A percentile compares a stretch with the other conserved stretches of the same genome.
phyloP scores from a whole-genome alignment of 2,113 vertebrate species.

The Clarias batrachus region DNA sequence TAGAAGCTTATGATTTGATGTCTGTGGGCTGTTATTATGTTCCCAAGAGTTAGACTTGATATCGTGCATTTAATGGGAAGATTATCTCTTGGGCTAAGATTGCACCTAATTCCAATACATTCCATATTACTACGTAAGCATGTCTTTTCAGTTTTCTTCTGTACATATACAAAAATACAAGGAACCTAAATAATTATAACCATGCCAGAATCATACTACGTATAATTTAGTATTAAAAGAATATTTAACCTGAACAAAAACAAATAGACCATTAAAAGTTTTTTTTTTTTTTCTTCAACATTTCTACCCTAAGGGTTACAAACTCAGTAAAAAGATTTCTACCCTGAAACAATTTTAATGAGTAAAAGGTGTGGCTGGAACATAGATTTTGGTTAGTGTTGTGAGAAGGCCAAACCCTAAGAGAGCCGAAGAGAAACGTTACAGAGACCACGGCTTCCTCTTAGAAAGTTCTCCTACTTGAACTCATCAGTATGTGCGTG shows the following conservation, averaged over 20 bases:
- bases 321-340: not conserved
- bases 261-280: not conserved
- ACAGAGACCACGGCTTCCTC: slow-evolving; percentile 26
- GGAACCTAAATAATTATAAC: not conserved
- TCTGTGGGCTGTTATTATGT: too few relatives aligned
- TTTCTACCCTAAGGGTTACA: too few relatives aligned
- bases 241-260: not conserved
- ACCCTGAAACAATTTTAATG: not conserved
- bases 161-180: not conserved
- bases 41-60: not conserved
- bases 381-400: not conserved
- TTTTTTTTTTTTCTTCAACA: not conserved
- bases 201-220: not conserved
- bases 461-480: slow-evolving; percentile 27
- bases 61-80: not conserved
- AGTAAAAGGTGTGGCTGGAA: not conserved
- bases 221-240: not conserved
- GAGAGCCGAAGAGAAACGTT: slow-evolving; percentile 4
- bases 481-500: not conserved
- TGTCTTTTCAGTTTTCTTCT: not conserved
- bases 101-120: not conserved
- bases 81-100: not conserved
- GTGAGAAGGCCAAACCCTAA: not conserved
- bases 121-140: not conserved
- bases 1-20: too few relatives aligned